A percentile compares a stretch with the other conserved stretches of the same genome.
These are phyloP conservation scores for Rhadinocentrus ornatus DNA, from an alignment of 2,797 vertebrate species.

Conservation along the genomic window DNA sequence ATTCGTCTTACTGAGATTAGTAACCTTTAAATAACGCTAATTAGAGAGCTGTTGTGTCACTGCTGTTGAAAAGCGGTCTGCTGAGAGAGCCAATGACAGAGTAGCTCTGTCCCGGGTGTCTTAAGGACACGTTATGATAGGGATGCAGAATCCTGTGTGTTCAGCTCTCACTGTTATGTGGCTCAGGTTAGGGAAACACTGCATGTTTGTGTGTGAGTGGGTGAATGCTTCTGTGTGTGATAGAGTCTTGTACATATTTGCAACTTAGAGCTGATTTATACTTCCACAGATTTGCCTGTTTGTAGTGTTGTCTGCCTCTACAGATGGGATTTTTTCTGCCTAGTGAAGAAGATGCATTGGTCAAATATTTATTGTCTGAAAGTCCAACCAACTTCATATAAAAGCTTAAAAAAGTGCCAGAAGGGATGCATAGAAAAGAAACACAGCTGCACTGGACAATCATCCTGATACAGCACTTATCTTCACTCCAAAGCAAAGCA, in stretches of 20 bases:
- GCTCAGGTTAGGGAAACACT: slow-evolving; percentile 39
- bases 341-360: too few species aligned
- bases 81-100: slow-evolving; percentile 66
- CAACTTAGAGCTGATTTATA: background rate
- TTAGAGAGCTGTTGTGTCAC: slow-evolving; percentile 72
- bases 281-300: too few species aligned
- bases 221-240: slow-evolving; percentile 39
- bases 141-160: slow-evolving; percentile 60
- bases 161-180: slow-evolving; percentile 59
- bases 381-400: too few species aligned
- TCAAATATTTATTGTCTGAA: too few species aligned
- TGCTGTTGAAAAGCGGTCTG: slow-evolving; percentile 64
- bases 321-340: too few species aligned
- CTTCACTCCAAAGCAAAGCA: too few species aligned
- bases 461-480: too few species aligned
- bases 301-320: too few species aligned
- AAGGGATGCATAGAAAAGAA: too few species aligned
- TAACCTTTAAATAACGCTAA: slow-evolving; percentile 73
- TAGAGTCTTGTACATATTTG: slow-evolving; percentile 17
- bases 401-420: too few species aligned
- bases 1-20: slow-evolving; percentile 70
- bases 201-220: slow-evolving; percentile 30
- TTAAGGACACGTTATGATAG: slow-evolving; percentile 66
- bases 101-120: slow-evolving; percentile 58
- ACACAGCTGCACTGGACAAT: too few species aligned